Conservation (phyloP, 2,797 vertebrate species). For the Lepidocolaptes lacrymiger region DNA sequence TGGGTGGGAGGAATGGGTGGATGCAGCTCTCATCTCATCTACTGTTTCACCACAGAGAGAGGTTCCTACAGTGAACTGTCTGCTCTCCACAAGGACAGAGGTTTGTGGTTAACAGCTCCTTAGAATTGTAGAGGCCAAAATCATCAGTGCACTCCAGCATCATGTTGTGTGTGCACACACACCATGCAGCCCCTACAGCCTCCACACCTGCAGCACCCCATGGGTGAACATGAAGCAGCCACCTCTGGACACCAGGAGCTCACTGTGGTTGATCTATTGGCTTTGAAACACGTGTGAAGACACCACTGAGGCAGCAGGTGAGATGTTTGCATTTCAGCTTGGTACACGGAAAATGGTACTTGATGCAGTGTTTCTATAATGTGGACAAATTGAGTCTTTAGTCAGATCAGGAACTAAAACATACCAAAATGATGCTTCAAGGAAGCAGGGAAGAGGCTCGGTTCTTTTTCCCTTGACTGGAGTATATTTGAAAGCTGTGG, state of each 20-base stretch:
- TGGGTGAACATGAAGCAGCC: accelerated
- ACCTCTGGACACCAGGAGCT: neutral
- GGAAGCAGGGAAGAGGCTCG: neutral
- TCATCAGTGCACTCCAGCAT: too few relatives aligned
- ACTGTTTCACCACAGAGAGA: accelerated
- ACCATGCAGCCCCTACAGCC: neutral
- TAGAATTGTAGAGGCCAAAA: neutral
- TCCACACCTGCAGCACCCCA: neutral
- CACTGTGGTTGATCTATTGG: neutral
- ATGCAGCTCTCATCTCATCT: neutral
- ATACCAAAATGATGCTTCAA: neutral
- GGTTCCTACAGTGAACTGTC: neutral
- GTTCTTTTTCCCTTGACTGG: neutral
- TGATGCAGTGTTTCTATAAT: neutral
- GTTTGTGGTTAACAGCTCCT: neutral
- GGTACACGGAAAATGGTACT: neutral
- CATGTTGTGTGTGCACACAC: neutral
- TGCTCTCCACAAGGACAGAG: neutral
- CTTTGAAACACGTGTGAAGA: neutral
- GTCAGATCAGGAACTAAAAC: neutral
- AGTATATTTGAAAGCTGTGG: neutral
- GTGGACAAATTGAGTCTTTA: neutral
- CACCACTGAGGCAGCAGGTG: accelerated
- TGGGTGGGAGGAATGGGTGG: neutral
- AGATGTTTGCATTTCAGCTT: neutral